Conservation (phyloP, 1,140 invertebrate genomes). For the Drosophila mayri region DNA sequence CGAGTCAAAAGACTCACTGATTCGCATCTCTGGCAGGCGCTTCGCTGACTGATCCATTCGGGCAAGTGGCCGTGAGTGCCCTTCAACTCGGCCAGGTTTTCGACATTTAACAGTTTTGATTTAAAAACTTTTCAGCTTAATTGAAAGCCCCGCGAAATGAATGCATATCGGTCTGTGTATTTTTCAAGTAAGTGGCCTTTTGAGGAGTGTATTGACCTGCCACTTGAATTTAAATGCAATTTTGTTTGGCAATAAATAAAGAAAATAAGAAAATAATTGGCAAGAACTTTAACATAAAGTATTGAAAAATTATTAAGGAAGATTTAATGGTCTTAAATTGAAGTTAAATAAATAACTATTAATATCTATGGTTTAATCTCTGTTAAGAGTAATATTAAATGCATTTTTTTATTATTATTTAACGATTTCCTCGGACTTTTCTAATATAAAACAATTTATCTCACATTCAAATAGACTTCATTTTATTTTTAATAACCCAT, state of each 20-base stretch:
- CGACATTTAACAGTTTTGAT: slow-evolving; percentile 44
- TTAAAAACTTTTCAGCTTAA: slow-evolving; percentile 57
- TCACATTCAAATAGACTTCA: background rate
- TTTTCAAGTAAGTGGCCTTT: background rate
- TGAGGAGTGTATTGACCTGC: slow-evolving; percentile 12
- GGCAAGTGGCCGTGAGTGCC: slow-evolving; percentile 34
- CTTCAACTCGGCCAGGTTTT: slow-evolving; percentile 14
- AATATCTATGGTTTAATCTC: background rate
- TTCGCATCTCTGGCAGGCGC: slow-evolving; percentile 51
- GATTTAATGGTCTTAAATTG: no score
- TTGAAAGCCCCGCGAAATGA: slow-evolving; percentile 31
- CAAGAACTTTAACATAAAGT: background rate
- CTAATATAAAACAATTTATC: background rate
- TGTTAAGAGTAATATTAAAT: background rate
- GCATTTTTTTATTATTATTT: background rate
- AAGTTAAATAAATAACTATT: background rate
- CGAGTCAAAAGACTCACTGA: slow-evolving; percentile 35
- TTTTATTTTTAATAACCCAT: background rate
- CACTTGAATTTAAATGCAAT: slow-evolving; percentile 12
- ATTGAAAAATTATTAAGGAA: background rate
- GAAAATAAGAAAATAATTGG: background rate
- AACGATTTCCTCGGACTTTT: no score
- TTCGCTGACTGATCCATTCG: slow-evolving; percentile 40
- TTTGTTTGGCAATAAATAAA: no score
- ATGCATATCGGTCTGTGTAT: slow-evolving; percentile 19